Evolutionary conservation across 2,113 vertebrate species (phyloP).

Genomic region (Myodes glareolus): DNA sequence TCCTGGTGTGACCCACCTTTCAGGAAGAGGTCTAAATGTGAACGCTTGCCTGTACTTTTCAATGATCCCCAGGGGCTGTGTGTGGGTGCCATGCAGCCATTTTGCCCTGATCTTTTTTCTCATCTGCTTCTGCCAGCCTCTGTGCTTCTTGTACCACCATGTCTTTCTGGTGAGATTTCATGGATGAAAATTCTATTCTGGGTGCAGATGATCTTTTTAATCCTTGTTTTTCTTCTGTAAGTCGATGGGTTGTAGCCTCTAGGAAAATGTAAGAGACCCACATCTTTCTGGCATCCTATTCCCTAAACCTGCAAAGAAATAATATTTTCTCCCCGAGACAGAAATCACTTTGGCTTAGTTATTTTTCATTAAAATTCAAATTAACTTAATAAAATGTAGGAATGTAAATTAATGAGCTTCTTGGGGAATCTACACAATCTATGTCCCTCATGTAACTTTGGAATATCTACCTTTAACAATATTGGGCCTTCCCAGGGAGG

Average conservation of each 20-base stretch:
- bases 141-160: too few species aligned
- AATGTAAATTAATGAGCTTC: constrained; percentile 85
- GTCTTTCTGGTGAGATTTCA: constrained; percentile 8
- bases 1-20: neutral
- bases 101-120: neutral
- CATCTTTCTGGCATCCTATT: neutral
- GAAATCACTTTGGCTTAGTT: constrained; percentile 73
- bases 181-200: neutral
- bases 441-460: constrained; percentile 69
- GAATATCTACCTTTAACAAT: constrained; percentile 74
- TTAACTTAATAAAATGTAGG: constrained; percentile 86
- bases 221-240: neutral
- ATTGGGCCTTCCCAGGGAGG: constrained; percentile 33
- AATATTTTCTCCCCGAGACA: constrained; percentile 54
- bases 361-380: constrained; percentile 86
- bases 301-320: neutral
- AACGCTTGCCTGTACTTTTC: neutral
- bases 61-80: neutral
- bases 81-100: neutral
- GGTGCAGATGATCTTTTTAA: neutral
- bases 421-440: constrained; percentile 78
- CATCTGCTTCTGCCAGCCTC: neutral
- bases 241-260: neutral
- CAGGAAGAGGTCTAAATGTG: neutral
- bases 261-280: constrained; percentile 18